Evolutionary conservation across 2,113 vertebrate genomes (phyloP).

Genomic region (Litocranius walleri): DNA sequence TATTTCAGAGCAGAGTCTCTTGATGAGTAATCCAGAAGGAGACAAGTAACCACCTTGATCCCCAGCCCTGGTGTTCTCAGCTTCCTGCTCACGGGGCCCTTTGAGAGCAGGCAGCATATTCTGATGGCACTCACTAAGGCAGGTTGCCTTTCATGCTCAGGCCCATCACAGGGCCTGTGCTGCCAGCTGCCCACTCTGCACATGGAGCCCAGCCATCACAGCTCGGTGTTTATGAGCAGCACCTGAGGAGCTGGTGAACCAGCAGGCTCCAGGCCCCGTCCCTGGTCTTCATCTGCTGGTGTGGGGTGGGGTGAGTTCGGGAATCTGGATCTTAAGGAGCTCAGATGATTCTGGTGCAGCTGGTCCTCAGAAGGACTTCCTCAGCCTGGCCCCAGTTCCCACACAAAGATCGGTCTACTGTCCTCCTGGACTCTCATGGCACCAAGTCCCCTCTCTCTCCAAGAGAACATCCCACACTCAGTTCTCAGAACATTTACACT

Average conservation of each 20-base stretch:
- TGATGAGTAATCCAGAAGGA: background rate
- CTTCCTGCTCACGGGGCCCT: background rate
- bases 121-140: too few species aligned
- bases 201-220: background rate
- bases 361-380: background rate
- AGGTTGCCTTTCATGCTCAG: background rate
- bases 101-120: fast-evolving
- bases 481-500: background rate
- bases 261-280: background rate
- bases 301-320: background rate
- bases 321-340: background rate
- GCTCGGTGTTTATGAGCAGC: background rate
- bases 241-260: background rate
- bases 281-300: background rate
- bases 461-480: background rate
- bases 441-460: background rate
- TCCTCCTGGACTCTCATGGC: background rate
- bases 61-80: background rate
- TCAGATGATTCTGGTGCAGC: background rate
- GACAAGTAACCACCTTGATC: background rate
- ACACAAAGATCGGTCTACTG: background rate
- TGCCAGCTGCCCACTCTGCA: background rate
- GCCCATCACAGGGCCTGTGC: background rate
- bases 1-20: background rate
- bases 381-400: fast-evolving